phyloP scores from a whole-genome alignment of 2,888 invertebrate species.

The Kryphioiulus occultus region DNA sequence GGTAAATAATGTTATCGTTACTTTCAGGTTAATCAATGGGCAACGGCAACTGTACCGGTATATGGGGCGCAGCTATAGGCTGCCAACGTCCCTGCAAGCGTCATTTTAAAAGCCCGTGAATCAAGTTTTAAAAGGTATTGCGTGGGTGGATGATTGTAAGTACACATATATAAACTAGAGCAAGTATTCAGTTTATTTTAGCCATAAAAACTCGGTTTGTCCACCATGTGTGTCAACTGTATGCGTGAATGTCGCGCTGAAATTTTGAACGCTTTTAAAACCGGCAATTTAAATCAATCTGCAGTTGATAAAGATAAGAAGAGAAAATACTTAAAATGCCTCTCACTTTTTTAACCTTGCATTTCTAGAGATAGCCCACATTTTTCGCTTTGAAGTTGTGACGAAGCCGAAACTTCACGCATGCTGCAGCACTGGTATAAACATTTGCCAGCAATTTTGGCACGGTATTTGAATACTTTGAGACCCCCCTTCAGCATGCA shows the following conservation, averaged over 20 bases:
- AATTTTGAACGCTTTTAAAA: neutral
- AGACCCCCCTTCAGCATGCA: neutral
- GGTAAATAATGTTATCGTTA: too few relatives aligned
- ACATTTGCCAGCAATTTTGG: neutral
- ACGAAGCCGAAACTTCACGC: neutral
- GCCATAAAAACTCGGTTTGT: neutral
- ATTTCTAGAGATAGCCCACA: neutral
- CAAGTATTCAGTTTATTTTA: slow-evolving; percentile 12
- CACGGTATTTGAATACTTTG: neutral
- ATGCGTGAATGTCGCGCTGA: neutral
- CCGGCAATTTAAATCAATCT: slow-evolving; percentile 1
- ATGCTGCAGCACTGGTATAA: slow-evolving; percentile 1
- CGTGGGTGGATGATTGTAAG: neutral
- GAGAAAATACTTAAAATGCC: slow-evolving; percentile 12
- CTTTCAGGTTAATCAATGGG: neutral
- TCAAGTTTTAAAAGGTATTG: neutral
- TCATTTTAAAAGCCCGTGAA: neutral
- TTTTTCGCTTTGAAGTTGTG: neutral
- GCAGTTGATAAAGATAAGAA: neutral
- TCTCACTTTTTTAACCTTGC: slow-evolving; percentile 25
- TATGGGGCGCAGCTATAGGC: neutral
- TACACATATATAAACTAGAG: neutral
- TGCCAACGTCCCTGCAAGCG: too few relatives aligned
- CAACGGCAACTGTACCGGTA: neutral
- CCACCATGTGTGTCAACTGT: neutral